phyloP scores from a whole-genome alignment of 2,888 invertebrate genomes.

The Nudaria mundana region DNA sequence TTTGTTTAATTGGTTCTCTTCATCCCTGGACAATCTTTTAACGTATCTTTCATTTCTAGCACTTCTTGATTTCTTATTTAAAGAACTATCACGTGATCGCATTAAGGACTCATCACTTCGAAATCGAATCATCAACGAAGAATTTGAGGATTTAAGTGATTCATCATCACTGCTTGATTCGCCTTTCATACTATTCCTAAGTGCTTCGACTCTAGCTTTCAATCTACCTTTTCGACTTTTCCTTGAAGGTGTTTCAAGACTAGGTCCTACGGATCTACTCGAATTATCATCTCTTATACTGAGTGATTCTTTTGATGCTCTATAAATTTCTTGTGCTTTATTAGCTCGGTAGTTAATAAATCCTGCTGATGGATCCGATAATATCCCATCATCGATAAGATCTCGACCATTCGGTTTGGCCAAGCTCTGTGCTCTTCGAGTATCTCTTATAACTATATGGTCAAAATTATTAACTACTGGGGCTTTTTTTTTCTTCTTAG shows the following conservation, averaged over 20 bases:
- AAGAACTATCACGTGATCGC: conserved; percentile 79
- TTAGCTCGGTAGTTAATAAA: conserved; percentile 65
- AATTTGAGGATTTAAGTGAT: conserved; percentile 84
- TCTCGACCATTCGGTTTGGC: conserved; percentile 64
- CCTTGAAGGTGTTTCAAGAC: conserved; percentile 75
- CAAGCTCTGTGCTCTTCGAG: conserved; percentile 73
- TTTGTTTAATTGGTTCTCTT: conserved; percentile 80
- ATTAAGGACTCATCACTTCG: conserved; percentile 86
- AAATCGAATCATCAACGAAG: conserved; percentile 84
- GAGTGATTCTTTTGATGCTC: conserved; percentile 63
- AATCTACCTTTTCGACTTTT: conserved; percentile 81
- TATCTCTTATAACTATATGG: conserved; percentile 82
- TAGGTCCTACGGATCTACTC: conserved; percentile 65
- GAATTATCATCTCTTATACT: conserved; percentile 61
- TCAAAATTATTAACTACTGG: conserved; percentile 83
- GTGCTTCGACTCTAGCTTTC: conserved; percentile 85
- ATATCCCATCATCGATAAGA: conserved; percentile 73
- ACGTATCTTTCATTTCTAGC: conserved; percentile 91
- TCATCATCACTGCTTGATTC: conserved; percentile 88
- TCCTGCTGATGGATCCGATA: conserved; percentile 82
- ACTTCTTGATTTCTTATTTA: conserved; percentile 84
- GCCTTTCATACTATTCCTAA: conserved; percentile 82
- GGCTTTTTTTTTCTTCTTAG: conserved; percentile 77
- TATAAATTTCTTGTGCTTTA: conserved; percentile 57
- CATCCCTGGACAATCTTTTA: conserved; percentile 87